phyloP scores from a whole-genome alignment of 2,888 invertebrate genomes.

The Drosophila atroscutellata region DNA sequence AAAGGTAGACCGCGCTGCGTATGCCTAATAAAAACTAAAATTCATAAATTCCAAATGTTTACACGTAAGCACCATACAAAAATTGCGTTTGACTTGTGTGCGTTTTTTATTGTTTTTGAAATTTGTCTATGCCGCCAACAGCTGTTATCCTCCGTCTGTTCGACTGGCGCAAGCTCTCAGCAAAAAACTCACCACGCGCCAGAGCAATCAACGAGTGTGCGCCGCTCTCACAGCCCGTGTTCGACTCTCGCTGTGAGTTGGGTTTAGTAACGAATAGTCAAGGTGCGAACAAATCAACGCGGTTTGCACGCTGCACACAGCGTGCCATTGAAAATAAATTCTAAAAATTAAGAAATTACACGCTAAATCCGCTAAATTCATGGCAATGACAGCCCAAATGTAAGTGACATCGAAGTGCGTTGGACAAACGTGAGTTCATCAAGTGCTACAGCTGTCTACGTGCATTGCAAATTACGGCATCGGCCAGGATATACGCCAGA shows the following conservation, averaged over 20 bases:
- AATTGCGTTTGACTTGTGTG: not conserved
- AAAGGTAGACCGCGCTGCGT: accelerated
- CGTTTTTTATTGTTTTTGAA: slow-evolving; percentile 25
- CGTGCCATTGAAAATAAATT: slow-evolving; percentile 68
- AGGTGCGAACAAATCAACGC: slow-evolving; percentile 82
- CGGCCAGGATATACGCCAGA: slow-evolving; percentile 67
- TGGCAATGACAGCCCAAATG: slow-evolving; percentile 16
- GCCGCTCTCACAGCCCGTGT: slow-evolving; percentile 46
- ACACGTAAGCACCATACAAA: not conserved
- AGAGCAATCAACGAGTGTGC: slow-evolving; percentile 64
- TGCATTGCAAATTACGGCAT: slow-evolving; percentile 74
- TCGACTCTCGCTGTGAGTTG: slow-evolving; percentile 60
- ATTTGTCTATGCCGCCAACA: slow-evolving; percentile 57
- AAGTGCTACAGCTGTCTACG: slow-evolving; percentile 23
- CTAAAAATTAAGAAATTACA: slow-evolving; percentile 60
- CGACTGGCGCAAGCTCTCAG: slow-evolving; percentile 60
- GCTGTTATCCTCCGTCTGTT: slow-evolving; percentile 47
- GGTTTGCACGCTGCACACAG: slow-evolving; percentile 76
- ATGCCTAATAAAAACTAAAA: not conserved
- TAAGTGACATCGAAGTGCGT: slow-evolving; percentile 8
- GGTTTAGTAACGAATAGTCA: slow-evolving; percentile 78
- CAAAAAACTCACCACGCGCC: slow-evolving; percentile 59
- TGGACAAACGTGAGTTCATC: slow-evolving; percentile 11
- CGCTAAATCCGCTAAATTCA: slow-evolving; percentile 40
- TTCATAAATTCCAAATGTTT: not conserved